Evolutionary conservation across 1,140 invertebrate genomes (phyloP).

Genomic region (Wasmannia auropunctata): DNA sequence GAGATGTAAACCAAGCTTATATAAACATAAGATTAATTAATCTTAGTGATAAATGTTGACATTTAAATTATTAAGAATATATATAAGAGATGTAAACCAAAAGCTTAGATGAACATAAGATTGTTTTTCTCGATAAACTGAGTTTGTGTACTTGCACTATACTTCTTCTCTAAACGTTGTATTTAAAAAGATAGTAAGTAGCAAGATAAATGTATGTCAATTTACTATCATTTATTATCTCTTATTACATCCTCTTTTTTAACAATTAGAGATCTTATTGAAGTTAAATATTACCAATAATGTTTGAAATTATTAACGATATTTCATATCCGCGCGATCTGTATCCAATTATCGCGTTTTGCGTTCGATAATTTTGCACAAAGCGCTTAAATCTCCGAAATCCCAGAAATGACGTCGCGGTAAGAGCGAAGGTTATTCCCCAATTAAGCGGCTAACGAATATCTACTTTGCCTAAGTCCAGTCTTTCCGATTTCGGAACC

Average conservation of each 20-base stretch:
- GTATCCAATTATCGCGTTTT: background rate
- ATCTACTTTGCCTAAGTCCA: constrained; percentile 51
- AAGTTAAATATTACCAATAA: background rate
- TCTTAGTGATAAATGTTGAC: constrained; percentile 18
- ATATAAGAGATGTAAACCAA: background rate
- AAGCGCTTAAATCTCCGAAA: background rate
- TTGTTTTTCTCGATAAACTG: background rate
- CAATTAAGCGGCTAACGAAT: constrained; percentile 65
- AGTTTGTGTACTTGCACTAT: background rate
- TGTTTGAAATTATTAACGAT: background rate
- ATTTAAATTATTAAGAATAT: background rate
- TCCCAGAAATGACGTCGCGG: background rate
- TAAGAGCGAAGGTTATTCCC: constrained; percentile 33
- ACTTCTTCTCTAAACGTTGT: background rate
- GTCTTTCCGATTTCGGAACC: constrained; percentile 49
- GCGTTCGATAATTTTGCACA: background rate
- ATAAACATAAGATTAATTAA: background rate
- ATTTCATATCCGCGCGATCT: background rate
- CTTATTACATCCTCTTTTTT: background rate
- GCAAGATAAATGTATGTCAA: background rate
- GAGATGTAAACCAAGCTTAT: background rate
- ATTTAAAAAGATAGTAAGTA: background rate
- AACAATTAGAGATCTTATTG: background rate
- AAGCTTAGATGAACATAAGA: background rate
- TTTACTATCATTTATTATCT: background rate